Conservation (phyloP, 2,888 invertebrate genomes). For the Hypercompe scribonia region DNA sequence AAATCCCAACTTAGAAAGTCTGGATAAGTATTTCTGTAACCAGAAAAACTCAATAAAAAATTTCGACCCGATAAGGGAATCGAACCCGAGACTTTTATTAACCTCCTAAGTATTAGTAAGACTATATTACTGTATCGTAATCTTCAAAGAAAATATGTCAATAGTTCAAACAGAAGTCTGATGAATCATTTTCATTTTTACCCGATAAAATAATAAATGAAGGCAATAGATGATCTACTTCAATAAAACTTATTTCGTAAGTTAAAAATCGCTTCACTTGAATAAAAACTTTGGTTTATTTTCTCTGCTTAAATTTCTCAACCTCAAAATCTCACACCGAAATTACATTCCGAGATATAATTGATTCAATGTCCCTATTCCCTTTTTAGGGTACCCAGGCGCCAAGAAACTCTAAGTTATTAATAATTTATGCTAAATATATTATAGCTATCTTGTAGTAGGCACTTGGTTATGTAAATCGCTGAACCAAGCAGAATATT, state of each 20-base stretch:
- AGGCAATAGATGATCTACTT: neutral
- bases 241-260: neutral
- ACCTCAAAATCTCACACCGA: constrained; percentile 8
- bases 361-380: constrained; percentile 18
- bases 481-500: constrained; percentile 15
- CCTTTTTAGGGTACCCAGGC: constrained; percentile 17
- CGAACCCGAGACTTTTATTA: too few species aligned
- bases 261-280: neutral
- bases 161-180: neutral
- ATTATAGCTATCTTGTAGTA: constrained; percentile 34
- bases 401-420: constrained; percentile 29
- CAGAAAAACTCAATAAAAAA: too few species aligned
- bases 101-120: too few species aligned
- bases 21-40: too few species aligned
- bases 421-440: constrained; percentile 50
- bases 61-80: too few species aligned
- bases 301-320: neutral
- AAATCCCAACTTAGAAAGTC: too few species aligned
- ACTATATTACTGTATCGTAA: neutral
- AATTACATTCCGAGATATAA: constrained; percentile 22
- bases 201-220: neutral
- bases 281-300: neutral
- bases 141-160: neutral
- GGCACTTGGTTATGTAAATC: constrained; percentile 43
- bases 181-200: neutral